Base-by-base conservation (phyloP, 2,797 vertebrate genomes). In the Premnoplex brunnescens region DNA sequence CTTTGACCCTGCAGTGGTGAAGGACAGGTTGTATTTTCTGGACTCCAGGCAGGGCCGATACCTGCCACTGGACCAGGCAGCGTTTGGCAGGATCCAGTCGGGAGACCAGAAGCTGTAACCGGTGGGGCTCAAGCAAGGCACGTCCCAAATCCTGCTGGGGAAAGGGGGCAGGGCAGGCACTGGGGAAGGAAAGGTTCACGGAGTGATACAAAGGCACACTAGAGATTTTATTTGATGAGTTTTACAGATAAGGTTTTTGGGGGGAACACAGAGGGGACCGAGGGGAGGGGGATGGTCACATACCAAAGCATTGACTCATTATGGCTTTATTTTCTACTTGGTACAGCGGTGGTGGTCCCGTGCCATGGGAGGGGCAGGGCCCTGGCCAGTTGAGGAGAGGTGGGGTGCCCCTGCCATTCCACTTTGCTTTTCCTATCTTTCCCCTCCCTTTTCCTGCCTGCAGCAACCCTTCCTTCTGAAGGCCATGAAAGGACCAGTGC, bases 21-120 rank as follows among this genome's bases (percentile, higher is more conserved):
- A 98, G 44, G 99, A 99, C 97, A 98, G 96, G 86, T 97, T 99
- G 82, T 99, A 98, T 97, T 99, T 99, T 97, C 97, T 99, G 98
- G 99, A 99, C 88, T 97, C 98, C 96, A 98, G 97, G 94, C 98
- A 98, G 97, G 98, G 99, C 95, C 92, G 93, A 93, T 99, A 99
- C 41, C 90, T 98, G 74, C 97, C 92, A 0, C 95, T 99, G 97
- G 97, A 98, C 46, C 96, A 96, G 87, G 98, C 98, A 92, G 96
- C 98, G 1, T 98, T 99, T 63, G 34, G 79, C 86, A 98, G 97
- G 91, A 99, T 99, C 97, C 96, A 98, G 96, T 98, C 98, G 1
- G 99, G 99, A 94, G 98, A 99, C 87, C 98, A 98, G 95, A 99
- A 99, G 98, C 98, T 99, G 97, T 99, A 98, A 98, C 91, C 2